These are phyloP conservation scores for Urocyon cinereoargenteus DNA, from an alignment of 2,797 vertebrate species.

Conservation along the genomic window DNA sequence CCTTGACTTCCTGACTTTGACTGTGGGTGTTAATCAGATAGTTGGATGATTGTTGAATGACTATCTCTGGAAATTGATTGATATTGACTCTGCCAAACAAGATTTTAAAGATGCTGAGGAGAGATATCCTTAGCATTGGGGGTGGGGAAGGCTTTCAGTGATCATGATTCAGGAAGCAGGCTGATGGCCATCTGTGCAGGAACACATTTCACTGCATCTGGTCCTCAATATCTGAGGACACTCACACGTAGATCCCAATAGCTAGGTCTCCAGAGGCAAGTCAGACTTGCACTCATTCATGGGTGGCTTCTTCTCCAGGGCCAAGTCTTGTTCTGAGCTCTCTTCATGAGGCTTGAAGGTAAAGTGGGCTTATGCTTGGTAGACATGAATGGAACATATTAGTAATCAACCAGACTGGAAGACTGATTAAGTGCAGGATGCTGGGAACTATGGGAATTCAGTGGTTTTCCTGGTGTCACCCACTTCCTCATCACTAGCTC, in stretches of 20 bases:
- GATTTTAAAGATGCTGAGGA: not conserved
- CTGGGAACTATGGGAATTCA: not conserved
- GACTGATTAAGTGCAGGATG: too few relatives aligned
- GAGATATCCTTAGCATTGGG: not conserved
- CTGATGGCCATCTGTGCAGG: not conserved
- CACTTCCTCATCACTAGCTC: not conserved
- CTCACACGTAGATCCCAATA: accelerated
- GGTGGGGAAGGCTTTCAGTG: not conserved
- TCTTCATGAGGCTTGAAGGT: not conserved
- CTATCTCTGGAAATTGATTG: not conserved
- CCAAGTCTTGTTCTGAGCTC: not conserved
- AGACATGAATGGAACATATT: not conserved
- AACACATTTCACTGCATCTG: not conserved
- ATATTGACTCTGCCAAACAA: not conserved
- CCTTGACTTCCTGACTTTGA: not conserved
- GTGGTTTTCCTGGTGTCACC: not conserved
- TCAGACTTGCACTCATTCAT: not conserved
- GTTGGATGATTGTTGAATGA: not conserved
- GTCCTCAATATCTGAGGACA: not conserved
- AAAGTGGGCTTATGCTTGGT: not conserved
- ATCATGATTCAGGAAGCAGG: not conserved
- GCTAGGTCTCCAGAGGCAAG: not conserved
- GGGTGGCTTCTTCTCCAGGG: not conserved
- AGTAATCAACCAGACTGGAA: not conserved
- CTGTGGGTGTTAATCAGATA: not conserved